A percentile compares a stretch with the other conserved stretches of the same genome.
Evolutionary conservation across 2,113 vertebrate genomes (phyloP).

Genomic region (Fregetta grallaria): DNA sequence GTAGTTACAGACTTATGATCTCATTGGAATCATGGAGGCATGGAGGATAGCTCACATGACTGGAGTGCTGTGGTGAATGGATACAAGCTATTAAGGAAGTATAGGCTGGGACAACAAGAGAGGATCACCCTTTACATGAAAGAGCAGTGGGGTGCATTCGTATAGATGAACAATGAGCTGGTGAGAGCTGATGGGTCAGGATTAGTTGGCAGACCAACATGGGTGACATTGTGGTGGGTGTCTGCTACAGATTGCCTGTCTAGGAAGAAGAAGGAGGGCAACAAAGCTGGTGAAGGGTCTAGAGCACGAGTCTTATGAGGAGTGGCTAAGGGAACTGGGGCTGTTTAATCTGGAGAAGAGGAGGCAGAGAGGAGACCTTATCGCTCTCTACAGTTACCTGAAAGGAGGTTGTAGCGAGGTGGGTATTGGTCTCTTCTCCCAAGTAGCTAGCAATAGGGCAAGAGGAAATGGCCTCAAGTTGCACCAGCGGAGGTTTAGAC

Average conservation of each 20-base stretch:
- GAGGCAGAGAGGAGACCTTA: no score
- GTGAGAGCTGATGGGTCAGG: not conserved
- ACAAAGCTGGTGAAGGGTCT: no score
- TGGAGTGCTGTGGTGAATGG: not conserved
- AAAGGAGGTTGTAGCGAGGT: no score
- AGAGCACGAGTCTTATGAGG: no score
- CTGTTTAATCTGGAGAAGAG: no score
- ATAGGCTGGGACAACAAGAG: not conserved
- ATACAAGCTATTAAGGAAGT: not conserved
- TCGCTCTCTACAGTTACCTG: no score
- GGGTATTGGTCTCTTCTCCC: no score
- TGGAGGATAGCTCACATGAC: not conserved
- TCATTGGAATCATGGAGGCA: not conserved
- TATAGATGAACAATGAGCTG: not conserved
- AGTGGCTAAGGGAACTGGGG: no score
- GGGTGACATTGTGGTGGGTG: not conserved
- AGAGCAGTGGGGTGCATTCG: fast-evolving
- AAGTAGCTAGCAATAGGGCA: no score
- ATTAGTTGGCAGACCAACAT: not conserved
- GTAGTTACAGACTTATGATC: not conserved
- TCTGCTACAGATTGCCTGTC: not conserved
- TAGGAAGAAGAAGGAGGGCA: no score
- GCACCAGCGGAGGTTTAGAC: no score
- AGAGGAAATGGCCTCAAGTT: no score
- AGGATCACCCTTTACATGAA: fast-evolving